Evolutionary conservation across 2,113 vertebrate genomes (phyloP), one percentile per base, ranked within the genome.

Genomic region (Mesoclemmys tuberculata): DNA sequence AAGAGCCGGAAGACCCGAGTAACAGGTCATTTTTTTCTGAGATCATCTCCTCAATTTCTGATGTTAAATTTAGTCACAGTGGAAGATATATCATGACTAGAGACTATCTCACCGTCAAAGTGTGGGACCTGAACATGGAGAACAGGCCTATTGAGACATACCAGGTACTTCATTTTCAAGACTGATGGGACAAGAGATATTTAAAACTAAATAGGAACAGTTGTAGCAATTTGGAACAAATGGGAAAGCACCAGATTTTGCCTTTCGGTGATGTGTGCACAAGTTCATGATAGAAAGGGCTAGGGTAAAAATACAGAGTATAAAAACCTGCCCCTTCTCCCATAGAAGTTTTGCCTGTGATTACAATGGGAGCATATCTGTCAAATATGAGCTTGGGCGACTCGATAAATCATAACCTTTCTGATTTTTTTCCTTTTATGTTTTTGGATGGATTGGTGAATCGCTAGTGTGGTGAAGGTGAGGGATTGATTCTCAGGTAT

Each of bases 81-180:
- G 99, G 99, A 82, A 99, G 99, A 94, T 99, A 99, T 92, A 99
- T 99, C 98, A 99, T 99, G 99, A 99, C 99, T 90, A 98, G 99
- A 92, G 99, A 99, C 98, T 99, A 99, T 97, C 99, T 99, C 97
- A 99, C 99, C 0, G 99, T 99, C 91, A 99, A 99, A 94, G 99
- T 99, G 97, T 99, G 99, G 99, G 99, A 99, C 98, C 98, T 99
- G 89, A 99, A 99, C 97, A 99, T 99, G 99, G 99, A 99, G 98
- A 99, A 99, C 98, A 98, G 99, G 88, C 99, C 99, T 24, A 98
- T 99, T 0, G 99, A 99, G 98, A 99, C 99, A 14, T 99, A 99
- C 98, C 99, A 99, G 99, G 99, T 99, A 98, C 29, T 78, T 48
- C 38, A 38, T 51, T 74, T 21, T 88, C 6, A 46, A 35, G 13